A percentile compares a stretch with the other conserved stretches of the same genome.
Evolutionary conservation across 2,113 vertebrate species (phyloP).

Genomic region (Gambusia holbrooki): DNA sequence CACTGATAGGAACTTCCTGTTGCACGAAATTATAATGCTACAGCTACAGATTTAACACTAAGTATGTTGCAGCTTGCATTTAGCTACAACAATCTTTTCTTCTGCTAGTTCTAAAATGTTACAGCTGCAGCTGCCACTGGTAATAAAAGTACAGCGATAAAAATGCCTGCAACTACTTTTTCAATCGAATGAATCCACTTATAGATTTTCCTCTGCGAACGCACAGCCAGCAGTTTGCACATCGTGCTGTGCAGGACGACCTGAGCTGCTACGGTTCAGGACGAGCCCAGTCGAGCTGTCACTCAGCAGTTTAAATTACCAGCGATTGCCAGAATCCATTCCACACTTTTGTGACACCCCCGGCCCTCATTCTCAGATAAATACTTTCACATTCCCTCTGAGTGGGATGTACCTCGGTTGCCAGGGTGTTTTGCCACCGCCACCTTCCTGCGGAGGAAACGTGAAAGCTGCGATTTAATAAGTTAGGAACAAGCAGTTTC

Average conservation of each 20-base stretch:
- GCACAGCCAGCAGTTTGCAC: conserved; percentile 2
- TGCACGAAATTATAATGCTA: too few species aligned
- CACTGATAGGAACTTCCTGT: too few species aligned
- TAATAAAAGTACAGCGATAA: background rate
- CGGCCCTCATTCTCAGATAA: conserved; percentile 46
- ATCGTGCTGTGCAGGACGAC: conserved; percentile 13
- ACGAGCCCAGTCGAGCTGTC: conserved; percentile 7
- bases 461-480: conserved; percentile 50
- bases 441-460: conserved; percentile 52
- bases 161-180: background rate
- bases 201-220: background rate
- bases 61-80: too few species aligned
- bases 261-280: conserved; percentile 15
- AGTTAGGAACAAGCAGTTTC: conserved; percentile 25
- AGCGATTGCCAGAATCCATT: conserved; percentile 16
- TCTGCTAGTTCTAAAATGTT: too few species aligned
- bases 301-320: conserved; percentile 29
- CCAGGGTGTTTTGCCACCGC: conserved; percentile 29
- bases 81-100: too few species aligned
- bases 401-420: conserved; percentile 33
- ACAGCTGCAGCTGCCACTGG: too few species aligned
- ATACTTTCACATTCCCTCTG: conserved; percentile 56
- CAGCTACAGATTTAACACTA: too few species aligned
- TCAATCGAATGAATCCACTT: background rate
- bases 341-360: conserved; percentile 6